Evolutionary conservation across 2,113 vertebrate genomes (phyloP).

Genomic region (Elgaria multicarinata): DNA sequence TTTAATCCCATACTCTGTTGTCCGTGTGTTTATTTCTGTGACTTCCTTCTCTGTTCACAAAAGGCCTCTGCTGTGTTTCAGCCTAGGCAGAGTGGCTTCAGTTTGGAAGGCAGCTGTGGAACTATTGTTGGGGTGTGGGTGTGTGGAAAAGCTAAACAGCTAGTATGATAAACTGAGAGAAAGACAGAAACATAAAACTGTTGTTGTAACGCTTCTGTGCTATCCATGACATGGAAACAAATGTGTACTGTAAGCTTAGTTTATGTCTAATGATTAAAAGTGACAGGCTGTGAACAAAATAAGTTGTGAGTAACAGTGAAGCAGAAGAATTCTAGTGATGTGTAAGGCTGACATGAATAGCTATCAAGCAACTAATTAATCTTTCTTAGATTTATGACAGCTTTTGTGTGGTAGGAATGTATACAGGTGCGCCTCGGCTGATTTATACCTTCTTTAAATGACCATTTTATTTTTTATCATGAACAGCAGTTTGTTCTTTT

Average conservation of each 20-base stretch:
- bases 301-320: neutral
- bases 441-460: conserved; percentile 14
- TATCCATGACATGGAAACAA: accelerated
- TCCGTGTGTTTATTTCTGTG: too few relatives aligned
- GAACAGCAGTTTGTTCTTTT: neutral
- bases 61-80: neutral
- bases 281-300: conserved; percentile 17
- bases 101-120: neutral
- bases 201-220: neutral
- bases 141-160: neutral
- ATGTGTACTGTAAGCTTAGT: neutral
- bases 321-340: conserved; percentile 16
- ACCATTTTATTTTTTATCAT: neutral
- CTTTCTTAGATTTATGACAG: conserved; percentile 14
- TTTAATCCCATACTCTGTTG: too few relatives aligned
- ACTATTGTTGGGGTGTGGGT: neutral
- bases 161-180: neutral
- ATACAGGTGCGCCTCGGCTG: neutral
- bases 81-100: neutral
- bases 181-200: neutral
- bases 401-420: neutral
- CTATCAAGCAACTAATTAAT: conserved; percentile 5
- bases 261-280: neutral
- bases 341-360: neutral
- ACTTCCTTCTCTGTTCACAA: too few relatives aligned